Percentiles rank a stretch among this genome's conserved stretches.
phyloP scores from a whole-genome alignment of 2,888 invertebrate genomes.

The Brenthis daphne region DNA sequence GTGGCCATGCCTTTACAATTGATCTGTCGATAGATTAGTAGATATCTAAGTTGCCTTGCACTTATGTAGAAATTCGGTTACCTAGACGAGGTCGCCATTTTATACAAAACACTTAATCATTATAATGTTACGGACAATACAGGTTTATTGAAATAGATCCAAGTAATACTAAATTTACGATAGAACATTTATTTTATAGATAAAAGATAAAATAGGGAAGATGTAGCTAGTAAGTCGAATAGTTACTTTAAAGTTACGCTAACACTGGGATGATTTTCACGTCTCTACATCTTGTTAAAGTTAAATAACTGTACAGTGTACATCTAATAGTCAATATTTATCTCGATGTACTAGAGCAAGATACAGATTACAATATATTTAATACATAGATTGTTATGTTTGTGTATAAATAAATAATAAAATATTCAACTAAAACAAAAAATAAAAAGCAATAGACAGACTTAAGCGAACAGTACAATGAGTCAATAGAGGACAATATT shows the following conservation, averaged over 20 bases:
- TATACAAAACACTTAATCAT: slow-evolving; percentile 78
- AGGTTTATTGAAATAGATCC: slow-evolving; percentile 73
- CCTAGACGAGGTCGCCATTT: slow-evolving; percentile 79
- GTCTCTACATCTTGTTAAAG: slow-evolving; percentile 47
- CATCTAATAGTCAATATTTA: slow-evolving; percentile 56
- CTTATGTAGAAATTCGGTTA: slow-evolving; percentile 78
- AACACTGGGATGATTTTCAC: slow-evolving; percentile 64
- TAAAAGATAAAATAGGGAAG: slow-evolving; percentile 69
- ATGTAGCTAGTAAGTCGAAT: slow-evolving; percentile 67
- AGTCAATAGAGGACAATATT: slow-evolving; percentile 77
- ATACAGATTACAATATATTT: slow-evolving; percentile 53
- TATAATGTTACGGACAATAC: slow-evolving; percentile 67
- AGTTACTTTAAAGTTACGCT: slow-evolving; percentile 68
- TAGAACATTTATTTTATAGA: slow-evolving; percentile 78
- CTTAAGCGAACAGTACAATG: slow-evolving; percentile 78
- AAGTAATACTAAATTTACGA: slow-evolving; percentile 76
- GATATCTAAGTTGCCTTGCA: slow-evolving; percentile 49
- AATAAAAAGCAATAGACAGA: slow-evolving; percentile 70
- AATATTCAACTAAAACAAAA: slow-evolving; percentile 81
- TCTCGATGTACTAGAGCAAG: slow-evolving; percentile 64
- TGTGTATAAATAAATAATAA: slow-evolving; percentile 80
- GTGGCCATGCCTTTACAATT: slow-evolving; percentile 28
- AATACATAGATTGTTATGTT: slow-evolving; percentile 63
- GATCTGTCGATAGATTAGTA: slow-evolving; percentile 22
- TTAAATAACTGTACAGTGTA: slow-evolving; percentile 52